Percentiles rank a stretch among this genome's conserved stretches.
These are phyloP conservation scores for Polylopha cassiicola DNA, from an alignment of 2,888 invertebrate genomes.

Conservation along the genomic window DNA sequence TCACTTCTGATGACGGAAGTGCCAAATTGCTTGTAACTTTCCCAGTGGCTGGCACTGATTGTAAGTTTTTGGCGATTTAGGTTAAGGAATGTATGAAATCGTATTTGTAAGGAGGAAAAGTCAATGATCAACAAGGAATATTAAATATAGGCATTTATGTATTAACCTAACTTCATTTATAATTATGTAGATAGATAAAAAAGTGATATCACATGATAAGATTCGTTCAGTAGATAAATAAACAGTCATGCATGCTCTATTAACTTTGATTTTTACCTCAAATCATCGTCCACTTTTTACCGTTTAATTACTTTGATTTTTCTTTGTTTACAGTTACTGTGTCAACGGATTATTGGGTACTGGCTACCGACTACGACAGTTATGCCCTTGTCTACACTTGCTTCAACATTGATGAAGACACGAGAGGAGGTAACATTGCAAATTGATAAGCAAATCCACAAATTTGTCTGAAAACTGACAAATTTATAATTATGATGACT, in stretches of 20 bases:
- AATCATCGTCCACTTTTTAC: too few relatives aligned
- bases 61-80: slow-evolving; percentile 42
- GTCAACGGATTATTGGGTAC: slow-evolving; percentile 73
- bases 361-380: slow-evolving; percentile 80
- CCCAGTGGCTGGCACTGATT: slow-evolving; percentile 64
- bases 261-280: too few relatives aligned
- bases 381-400: slow-evolving; percentile 83
- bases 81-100: background rate
- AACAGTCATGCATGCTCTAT: too few relatives aligned
- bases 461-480: background rate
- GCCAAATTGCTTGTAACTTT: slow-evolving; percentile 77
- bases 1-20: slow-evolving; percentile 53
- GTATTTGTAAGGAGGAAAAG: too few relatives aligned
- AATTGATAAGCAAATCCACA: background rate
- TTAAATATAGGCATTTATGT: too few relatives aligned
- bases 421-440: slow-evolving; percentile 56
- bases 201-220: too few relatives aligned
- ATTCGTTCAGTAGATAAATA: too few relatives aligned
- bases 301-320: background rate
- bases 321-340: slow-evolving; percentile 35
- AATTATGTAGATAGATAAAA: too few relatives aligned
- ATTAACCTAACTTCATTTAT: too few relatives aligned
- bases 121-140: too few relatives aligned
- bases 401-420: slow-evolving; percentile 59
- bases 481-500: background rate